Evolutionary conservation across 2,113 vertebrate genomes (phyloP), one percentile per base, ranked within the genome.

Genomic region (Oceanodroma tethys): DNA sequence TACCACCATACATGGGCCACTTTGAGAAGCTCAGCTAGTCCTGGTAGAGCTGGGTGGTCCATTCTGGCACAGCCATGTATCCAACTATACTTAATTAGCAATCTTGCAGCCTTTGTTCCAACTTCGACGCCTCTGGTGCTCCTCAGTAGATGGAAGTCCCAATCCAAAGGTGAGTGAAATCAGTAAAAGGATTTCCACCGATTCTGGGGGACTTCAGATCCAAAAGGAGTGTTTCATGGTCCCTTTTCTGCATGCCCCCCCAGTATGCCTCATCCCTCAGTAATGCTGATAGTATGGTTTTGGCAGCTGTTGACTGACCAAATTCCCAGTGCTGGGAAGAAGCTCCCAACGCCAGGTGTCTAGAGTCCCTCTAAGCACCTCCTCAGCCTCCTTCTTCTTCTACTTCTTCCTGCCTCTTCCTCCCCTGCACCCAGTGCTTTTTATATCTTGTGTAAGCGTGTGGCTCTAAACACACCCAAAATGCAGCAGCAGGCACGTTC

Each of bases 321-420:
- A 73, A 73, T 78, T 88, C 45, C 38, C 30, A 59, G 26, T 9
- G 30, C 12, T 82, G 36, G 26, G 17, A 76, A 62, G 79, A 80
- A 55, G n/a, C 10, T 42, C 16, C 11, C 26, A 48, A 4, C 0
- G 0, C 38, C 20, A 36, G 11, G 4, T 72, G 8, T 17, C 18
- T 56, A 22, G 30, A 48, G 30, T 48, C 23, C 34, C 27, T 75
- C 30, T 68, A 43, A 60, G 43, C 22, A 48, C 22, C 26, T 76
- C 26, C 25, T 79, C 81, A 84, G 38, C 8, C 20, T 68, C 58
- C 20, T 66, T 34, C 29, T 75, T 67, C 6, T 59, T 75, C 7
- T 9, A 7, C 27, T 56, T 80, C 23, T 80, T 81, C 48, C 65
- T 72, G 34, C 65, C 55, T 78, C 42, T 84, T 50, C 30, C 80